Percentiles rank a stretch among this genome's conserved stretches.
Conservation (phyloP, 2,888 invertebrate genomes). For the Phragmatobia fuliginosa region DNA sequence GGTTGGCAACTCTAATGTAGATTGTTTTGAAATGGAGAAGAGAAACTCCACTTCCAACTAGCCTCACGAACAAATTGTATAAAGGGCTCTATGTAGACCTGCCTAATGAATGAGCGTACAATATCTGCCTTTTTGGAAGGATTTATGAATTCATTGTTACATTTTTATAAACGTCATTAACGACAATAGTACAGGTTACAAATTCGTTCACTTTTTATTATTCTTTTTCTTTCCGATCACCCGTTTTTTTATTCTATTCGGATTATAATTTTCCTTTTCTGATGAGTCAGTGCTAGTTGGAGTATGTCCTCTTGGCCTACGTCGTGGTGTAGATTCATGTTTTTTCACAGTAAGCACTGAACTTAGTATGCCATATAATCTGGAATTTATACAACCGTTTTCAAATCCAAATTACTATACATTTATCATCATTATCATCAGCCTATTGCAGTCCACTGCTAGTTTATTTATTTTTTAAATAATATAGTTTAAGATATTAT, state of each 20-base stretch:
- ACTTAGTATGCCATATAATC: slow-evolving; percentile 62
- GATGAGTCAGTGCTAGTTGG: slow-evolving; percentile 79
- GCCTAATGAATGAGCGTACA: too few relatives aligned
- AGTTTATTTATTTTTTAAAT: background rate
- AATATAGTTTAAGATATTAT: too few relatives aligned
- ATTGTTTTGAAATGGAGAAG: too few relatives aligned
- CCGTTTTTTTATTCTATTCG: slow-evolving; percentile 66
- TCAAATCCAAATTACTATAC: background rate
- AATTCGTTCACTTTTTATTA: slow-evolving; percentile 51
- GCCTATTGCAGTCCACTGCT: too few relatives aligned
- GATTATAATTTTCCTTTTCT: slow-evolving; percentile 80
- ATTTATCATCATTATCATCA: too few relatives aligned
- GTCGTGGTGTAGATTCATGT: slow-evolving; percentile 51
- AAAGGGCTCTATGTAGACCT: too few relatives aligned
- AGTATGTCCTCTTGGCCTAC: slow-evolving; percentile 62
- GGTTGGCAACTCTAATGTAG: too few relatives aligned
- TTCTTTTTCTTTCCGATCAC: slow-evolving; percentile 52
- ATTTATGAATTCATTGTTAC: background rate
- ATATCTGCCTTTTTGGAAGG: too few relatives aligned
- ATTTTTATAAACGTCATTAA: background rate
- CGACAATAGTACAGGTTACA: background rate
- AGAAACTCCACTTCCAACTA: too few relatives aligned
- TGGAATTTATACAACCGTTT: slow-evolving; percentile 50
- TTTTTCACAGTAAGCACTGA: slow-evolving; percentile 55
- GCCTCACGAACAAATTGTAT: too few relatives aligned